Evolutionary conservation across 2,888 invertebrate genomes (phyloP).

Genomic region (Caenorhabditis sulstoni): DNA sequence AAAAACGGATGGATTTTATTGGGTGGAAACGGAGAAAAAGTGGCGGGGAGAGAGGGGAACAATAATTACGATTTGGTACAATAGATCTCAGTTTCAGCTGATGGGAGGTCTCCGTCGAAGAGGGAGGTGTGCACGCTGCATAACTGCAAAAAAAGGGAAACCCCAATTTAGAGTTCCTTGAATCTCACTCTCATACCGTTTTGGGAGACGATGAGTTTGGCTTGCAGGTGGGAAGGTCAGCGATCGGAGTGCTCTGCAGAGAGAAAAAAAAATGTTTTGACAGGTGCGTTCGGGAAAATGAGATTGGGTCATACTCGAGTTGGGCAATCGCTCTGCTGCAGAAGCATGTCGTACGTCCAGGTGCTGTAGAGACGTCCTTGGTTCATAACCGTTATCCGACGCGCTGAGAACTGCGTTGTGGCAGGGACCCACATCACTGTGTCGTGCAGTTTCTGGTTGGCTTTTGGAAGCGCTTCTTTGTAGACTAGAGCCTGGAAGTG

Average conservation of each 20-base stretch:
- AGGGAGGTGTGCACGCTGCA: conserved; percentile 45
- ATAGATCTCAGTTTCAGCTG: conserved; percentile 47
- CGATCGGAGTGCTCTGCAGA: conserved; percentile 37
- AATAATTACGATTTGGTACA: conserved; percentile 38
- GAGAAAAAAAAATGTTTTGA: conserved; percentile 9
- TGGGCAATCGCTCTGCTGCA: conserved; percentile 43
- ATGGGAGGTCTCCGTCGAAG: conserved; percentile 40
- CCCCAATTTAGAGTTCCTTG: neutral
- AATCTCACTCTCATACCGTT: conserved; percentile 7
- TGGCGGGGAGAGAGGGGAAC: neutral
- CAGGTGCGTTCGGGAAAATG: neutral
- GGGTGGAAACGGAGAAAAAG: conserved; percentile 9
- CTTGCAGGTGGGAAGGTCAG: conserved; percentile 41
- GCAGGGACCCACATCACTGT: conserved; percentile 47
- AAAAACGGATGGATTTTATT: conserved; percentile 11
- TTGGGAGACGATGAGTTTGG: conserved; percentile 34
- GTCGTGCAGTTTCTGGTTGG: conserved; percentile 47
- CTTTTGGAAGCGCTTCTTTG: conserved; percentile 49
- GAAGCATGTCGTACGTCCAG: conserved; percentile 49
- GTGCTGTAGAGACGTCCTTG: conserved; percentile 46
- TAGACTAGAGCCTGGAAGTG: conserved; percentile 55
- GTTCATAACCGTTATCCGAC: conserved; percentile 51
- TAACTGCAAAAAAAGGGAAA: conserved; percentile 6
- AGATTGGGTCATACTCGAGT: conserved; percentile 23
- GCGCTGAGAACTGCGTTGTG: conserved; percentile 53